Evolutionary conservation across 2,888 invertebrate species (phyloP).

Genomic region (Mythimna impura): DNA sequence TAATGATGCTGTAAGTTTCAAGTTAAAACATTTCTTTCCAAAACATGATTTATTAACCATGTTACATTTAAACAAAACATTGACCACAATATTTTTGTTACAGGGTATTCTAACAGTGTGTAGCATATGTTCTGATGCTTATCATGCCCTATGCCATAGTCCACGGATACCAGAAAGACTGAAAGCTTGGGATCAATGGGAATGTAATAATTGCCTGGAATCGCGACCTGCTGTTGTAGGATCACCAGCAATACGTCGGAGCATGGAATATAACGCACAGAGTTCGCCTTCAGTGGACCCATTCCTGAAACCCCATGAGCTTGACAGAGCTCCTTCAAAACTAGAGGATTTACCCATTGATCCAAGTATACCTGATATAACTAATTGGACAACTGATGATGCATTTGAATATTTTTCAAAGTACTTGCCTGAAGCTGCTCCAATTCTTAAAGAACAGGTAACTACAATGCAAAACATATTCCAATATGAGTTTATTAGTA

Average conservation of each 20-base stretch:
- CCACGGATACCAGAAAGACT: slow-evolving; percentile 91
- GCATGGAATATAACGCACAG: slow-evolving; percentile 76
- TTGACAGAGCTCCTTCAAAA: slow-evolving; percentile 84
- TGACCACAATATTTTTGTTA: slow-evolving; percentile 61
- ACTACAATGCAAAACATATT: not conserved
- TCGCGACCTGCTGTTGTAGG: slow-evolving; percentile 80
- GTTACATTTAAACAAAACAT: not conserved
- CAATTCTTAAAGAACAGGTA: slow-evolving; percentile 95
- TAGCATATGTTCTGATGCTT: slow-evolving; percentile 95
- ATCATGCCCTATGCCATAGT: slow-evolving; percentile 95
- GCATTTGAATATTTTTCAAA: slow-evolving; percentile 95
- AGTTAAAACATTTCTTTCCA: not conserved
- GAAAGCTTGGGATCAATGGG: slow-evolving; percentile 92
- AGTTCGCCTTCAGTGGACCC: slow-evolving; percentile 78
- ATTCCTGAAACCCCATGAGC: slow-evolving; percentile 86
- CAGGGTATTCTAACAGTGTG: slow-evolving; percentile 94
- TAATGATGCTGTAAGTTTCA: slow-evolving; percentile 92
- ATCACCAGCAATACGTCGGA: slow-evolving; percentile 81
- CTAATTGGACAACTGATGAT: slow-evolving; percentile 95
- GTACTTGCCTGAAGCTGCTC: slow-evolving; percentile 95
- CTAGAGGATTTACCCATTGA: slow-evolving; percentile 89
- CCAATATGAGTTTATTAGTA: not conserved
- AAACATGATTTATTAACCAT: not conserved
- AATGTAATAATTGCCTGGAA: slow-evolving; percentile 92
- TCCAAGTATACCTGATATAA: slow-evolving; percentile 94